Evolutionary conservation across 2,888 invertebrate species (phyloP), one percentile per base, ranked within the genome.

Genomic region (Athalia cordata): DNA sequence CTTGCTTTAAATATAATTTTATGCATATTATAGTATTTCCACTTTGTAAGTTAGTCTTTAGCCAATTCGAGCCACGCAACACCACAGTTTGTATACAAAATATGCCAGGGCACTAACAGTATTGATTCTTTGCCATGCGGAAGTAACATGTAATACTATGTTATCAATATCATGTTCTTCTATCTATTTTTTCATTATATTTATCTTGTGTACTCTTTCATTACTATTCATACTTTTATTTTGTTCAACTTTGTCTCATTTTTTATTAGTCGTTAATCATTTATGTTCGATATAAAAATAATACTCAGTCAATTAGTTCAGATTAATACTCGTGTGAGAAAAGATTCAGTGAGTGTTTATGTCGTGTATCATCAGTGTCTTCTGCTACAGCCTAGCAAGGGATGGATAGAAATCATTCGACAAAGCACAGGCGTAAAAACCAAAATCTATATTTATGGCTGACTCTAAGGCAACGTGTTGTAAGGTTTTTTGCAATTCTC

Each of bases 221-320:
- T 59, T 59, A 72, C 59, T 72, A 47, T 13, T 47, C 43, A 49
- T 68, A 9, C 52, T 52, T 11, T 52, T 55, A 15, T 43, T 68
- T 9, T 6, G 11, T 47, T 59, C 1, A 70, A 57, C 70, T 57
- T 74, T 47, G 50, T 29, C 62, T 78, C 57, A 50, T 64, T 47
- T 79, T 72, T 59, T 72, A 74, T 66, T 77, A 74, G 64, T 81
- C 59, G 62, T 82, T 81, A 80, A 81, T 76, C 72, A 78, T 81
- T 80, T 81, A 79, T 79, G 81, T 81, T 84, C 83, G 80, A 85
- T 86, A 86, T 84, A 88, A 88, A 88, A 88, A 88, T 88, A 88
- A 88, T 88, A 88, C 86, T 89, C 88, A 88, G 88, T 89, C 89
- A 82, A 88, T 88, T 84, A 84, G 83, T 86, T 86, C 84, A 82